phyloP scores from a whole-genome alignment of 1,140 invertebrate genomes.

The Plectrocnemia conspersa region DNA sequence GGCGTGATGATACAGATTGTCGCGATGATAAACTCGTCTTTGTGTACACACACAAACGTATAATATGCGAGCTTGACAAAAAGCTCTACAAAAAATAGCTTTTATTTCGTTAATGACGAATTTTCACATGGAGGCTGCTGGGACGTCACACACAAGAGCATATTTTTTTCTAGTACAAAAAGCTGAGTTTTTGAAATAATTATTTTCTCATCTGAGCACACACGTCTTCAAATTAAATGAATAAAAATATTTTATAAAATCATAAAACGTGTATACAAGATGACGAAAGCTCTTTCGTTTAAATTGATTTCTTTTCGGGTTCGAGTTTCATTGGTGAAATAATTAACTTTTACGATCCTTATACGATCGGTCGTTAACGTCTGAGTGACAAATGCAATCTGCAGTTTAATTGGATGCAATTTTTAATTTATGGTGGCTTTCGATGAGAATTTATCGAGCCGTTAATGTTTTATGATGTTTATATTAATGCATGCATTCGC shows the following conservation, averaged over 20 bases:
- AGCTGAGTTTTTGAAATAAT: slow-evolving; percentile 31
- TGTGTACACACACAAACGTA: neutral
- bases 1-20: slow-evolving; percentile 4
- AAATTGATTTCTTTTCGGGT: too few species aligned
- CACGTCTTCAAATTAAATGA: slow-evolving; percentile 9
- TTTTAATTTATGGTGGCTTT: too few species aligned
- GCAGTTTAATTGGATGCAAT: too few species aligned
- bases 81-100: slow-evolving; percentile 18
- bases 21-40: neutral
- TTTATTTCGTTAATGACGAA: slow-evolving; percentile 28
- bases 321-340: too few species aligned
- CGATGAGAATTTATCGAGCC: too few species aligned
- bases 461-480: too few species aligned
- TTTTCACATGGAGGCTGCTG: slow-evolving; percentile 27
- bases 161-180: slow-evolving; percentile 13
- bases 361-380: too few species aligned
- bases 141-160: slow-evolving; percentile 20
- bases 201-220: slow-evolving; percentile 35
- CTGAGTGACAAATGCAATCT: too few species aligned
- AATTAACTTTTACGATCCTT: too few species aligned
- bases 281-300: too few species aligned
- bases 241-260: neutral
- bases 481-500: too few species aligned
- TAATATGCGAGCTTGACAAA: neutral
- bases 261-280: slow-evolving; percentile 4